Conservation (phyloP, 2,888 invertebrate species). For the Teleogryllus oceanicus region DNA sequence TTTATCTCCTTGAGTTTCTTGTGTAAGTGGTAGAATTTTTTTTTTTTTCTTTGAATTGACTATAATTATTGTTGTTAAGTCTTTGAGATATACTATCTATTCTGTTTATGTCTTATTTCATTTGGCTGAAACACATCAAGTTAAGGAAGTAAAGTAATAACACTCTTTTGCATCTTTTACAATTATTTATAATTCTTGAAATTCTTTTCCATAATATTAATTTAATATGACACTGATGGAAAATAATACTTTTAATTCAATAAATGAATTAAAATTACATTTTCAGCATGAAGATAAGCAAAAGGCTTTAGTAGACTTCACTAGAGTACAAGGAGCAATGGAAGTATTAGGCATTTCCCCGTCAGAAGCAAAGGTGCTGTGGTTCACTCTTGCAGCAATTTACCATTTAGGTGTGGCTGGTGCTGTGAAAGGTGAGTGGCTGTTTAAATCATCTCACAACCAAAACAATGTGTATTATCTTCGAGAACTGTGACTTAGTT, state of each 20-base stretch:
- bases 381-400: slow-evolving; percentile 86
- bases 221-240: too few species aligned
- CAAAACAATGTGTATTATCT: not conserved
- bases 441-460: not conserved
- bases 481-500: not conserved
- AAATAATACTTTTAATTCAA: too few species aligned
- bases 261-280: not conserved
- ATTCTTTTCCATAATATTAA: too few species aligned
- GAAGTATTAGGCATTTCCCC: slow-evolving; percentile 70
- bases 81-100: too few species aligned
- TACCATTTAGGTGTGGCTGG: slow-evolving; percentile 90
- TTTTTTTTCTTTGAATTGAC: too few species aligned
- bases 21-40: not conserved
- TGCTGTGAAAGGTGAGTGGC: slow-evolving; percentile 62
- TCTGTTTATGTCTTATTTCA: too few species aligned
- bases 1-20: too few species aligned
- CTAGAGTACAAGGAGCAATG: slow-evolving; percentile 73
- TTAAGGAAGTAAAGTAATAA: too few species aligned
- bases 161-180: too few species aligned
- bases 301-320: slow-evolving; percentile 75
- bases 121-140: too few species aligned
- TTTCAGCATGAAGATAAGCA: slow-evolving; percentile 69
- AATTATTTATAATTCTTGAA: too few species aligned
- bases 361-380: slow-evolving; percentile 76
- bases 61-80: too few species aligned